phyloP scores from a whole-genome alignment of 2,113 vertebrate genomes.

The Chamaetylas fuelleborni region DNA sequence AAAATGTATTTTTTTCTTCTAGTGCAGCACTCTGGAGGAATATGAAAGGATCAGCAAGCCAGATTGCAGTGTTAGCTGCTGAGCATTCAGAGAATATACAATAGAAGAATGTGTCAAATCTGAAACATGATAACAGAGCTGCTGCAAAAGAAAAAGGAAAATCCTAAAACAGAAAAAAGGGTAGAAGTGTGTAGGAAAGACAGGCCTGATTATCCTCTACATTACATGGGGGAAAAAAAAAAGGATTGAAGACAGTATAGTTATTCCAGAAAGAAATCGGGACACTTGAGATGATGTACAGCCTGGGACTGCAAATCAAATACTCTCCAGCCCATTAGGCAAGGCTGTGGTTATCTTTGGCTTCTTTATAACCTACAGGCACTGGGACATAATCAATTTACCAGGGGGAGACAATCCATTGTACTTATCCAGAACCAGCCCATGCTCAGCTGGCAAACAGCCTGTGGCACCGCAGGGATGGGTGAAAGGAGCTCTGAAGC shows the following conservation, averaged over 20 bases:
- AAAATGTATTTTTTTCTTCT: neutral
- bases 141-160: neutral
- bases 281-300: slow-evolving; percentile 33
- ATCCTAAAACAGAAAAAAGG: slow-evolving; percentile 2
- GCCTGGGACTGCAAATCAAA: slow-evolving; percentile 42
- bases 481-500: neutral
- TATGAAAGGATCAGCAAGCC: slow-evolving; percentile 21
- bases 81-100: neutral
- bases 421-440: slow-evolving; percentile 25
- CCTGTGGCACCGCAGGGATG: neutral
- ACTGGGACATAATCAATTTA: slow-evolving; percentile 47
- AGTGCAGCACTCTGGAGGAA: neutral
- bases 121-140: neutral
- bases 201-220: slow-evolving; percentile 25
- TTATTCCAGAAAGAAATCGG: slow-evolving; percentile 38
- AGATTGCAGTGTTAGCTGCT: neutral
- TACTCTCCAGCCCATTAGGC: slow-evolving; percentile 60
- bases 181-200: slow-evolving; percentile 13
- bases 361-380: slow-evolving; percentile 14
- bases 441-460: slow-evolving; percentile 35
- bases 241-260: neutral
- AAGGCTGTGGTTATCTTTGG: slow-evolving; percentile 56
- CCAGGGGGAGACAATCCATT: slow-evolving; percentile 27
- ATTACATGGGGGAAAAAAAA: neutral
- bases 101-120: slow-evolving; percentile 20